Evolutionary conservation across 2,113 vertebrate genomes (phyloP), one percentile per base, ranked within the genome.

Genomic region (Aphyosemion australe): DNA sequence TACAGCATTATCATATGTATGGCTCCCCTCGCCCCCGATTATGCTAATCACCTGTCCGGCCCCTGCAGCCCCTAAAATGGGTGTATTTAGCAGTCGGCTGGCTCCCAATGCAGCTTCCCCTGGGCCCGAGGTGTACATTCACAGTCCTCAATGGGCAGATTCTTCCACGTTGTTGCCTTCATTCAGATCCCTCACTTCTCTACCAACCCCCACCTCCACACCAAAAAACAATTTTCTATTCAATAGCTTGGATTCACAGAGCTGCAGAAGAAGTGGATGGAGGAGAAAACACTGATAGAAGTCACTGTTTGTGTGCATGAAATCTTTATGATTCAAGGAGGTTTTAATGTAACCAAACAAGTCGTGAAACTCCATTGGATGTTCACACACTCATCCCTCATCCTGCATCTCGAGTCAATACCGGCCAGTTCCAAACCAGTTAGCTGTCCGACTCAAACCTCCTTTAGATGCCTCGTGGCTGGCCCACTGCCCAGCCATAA

Each of bases 21-120:
- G 94, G 96, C 88, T 92, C 87, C 94, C 92, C 95, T 84, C 91
- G 92, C 94, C 95, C 94, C 95, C 96, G 97, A 98, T 98, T 98
- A 98, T 98, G 96, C 95, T 98, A 98, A 99, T 99, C 96, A 97
- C 95, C 96, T 98, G 95, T 98, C 96, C 95, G 92, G 95, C 95
- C 94, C 94, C 93, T 78, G 94, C 92, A 91, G 94, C 91, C 90
- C 88, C 93, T 94, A 95, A 97, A 99, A 98, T 96, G 95, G 94
- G 94, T 97, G 96, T 94, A 97, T 98, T 98, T 98, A 98, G 97
- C 95, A 97, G 95, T 97, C 95, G 95, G 95, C 94, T 96, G 96
- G 95, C 93, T 96, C 95, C 96, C 93, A 97, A 97, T 97, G 91
- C 93, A 92, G 95, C 95, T 95, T 95, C 95, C 94, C 95, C 94